These are phyloP conservation scores for Ecliptopera silaceata DNA, from an alignment of 2,888 invertebrate species.

Conservation along the genomic window DNA sequence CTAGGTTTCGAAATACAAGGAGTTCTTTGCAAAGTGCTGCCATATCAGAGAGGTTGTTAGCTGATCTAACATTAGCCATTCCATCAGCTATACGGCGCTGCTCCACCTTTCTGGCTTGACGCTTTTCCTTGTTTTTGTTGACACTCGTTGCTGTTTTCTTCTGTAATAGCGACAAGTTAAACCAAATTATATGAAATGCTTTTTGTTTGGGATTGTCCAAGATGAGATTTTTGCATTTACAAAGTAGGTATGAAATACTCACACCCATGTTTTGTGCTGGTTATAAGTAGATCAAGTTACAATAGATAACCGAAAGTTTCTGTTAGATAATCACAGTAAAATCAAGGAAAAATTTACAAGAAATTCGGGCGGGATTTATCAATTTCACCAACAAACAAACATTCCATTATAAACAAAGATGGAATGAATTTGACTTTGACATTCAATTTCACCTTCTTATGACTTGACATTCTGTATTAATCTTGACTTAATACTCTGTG, in stretches of 20 bases:
- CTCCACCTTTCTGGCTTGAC: constrained; percentile 84
- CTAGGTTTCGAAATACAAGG: constrained; percentile 84
- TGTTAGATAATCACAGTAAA: not conserved
- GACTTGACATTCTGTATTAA: no score
- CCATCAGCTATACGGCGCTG: constrained; percentile 84
- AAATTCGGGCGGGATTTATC: not conserved
- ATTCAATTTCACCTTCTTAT: no score
- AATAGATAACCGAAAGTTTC: not conserved
- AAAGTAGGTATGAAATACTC: constrained; percentile 32
- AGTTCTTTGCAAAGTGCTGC: constrained; percentile 84
- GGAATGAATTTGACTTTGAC: not conserved
- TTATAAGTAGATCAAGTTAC: not conserved
- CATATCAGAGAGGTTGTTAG: constrained; percentile 84
- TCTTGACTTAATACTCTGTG: no score
- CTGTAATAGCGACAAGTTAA: constrained; percentile 52
- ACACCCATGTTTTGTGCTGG: constrained; percentile 48
- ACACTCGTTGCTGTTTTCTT: constrained; percentile 70
- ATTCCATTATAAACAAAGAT: not conserved
- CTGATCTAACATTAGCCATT: constrained; percentile 83
- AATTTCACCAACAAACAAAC: not conserved
- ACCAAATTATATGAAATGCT: no score
- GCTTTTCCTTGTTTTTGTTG: constrained; percentile 84
- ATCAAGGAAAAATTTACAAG: not conserved
- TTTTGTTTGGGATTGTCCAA: no score
- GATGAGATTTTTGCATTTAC: not conserved